These are phyloP conservation scores for Amblyteles armatorius DNA, from an alignment of 2,888 invertebrate genomes.

Conservation along the genomic window DNA sequence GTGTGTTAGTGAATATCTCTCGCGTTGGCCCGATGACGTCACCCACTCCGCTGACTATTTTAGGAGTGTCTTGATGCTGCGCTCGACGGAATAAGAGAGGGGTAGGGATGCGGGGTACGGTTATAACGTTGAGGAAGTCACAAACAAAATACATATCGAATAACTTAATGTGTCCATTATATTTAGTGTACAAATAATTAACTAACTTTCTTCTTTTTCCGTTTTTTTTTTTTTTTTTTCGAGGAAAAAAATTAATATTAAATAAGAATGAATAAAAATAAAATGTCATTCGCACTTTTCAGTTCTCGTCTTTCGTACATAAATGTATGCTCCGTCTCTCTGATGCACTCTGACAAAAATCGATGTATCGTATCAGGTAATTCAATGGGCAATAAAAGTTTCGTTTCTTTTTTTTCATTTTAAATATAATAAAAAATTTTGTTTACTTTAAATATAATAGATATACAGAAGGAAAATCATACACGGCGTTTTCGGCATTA, in stretches of 20 bases:
- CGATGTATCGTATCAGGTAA: constrained; percentile 24
- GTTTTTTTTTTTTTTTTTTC: constrained; percentile 27
- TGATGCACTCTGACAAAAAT: constrained; percentile 19
- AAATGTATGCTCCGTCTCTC: neutral
- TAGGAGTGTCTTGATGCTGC: constrained; percentile 79
- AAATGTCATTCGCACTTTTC: constrained; percentile 45
- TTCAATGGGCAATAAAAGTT: constrained; percentile 14
- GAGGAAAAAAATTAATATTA: constrained; percentile 40
- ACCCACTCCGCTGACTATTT: constrained; percentile 81
- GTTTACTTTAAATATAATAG: neutral
- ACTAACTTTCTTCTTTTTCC: constrained; percentile 71
- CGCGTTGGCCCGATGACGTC: constrained; percentile 81
- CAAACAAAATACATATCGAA: constrained; percentile 74
- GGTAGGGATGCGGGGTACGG: constrained; percentile 29
- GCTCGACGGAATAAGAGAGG: constrained; percentile 67
- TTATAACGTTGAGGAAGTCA: constrained; percentile 57
- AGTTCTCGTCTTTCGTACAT: neutral
- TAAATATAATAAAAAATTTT: neutral
- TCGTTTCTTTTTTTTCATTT: neutral
- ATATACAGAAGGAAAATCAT: constrained; percentile 6
- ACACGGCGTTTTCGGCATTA: constrained; percentile 2
- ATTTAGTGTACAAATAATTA: constrained; percentile 83
- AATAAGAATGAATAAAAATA: constrained; percentile 27
- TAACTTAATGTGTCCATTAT: constrained; percentile 80
- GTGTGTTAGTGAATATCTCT: constrained; percentile 72